Conservation (phyloP, 2,797 vertebrate genomes). For the Carduelis carduelis region DNA sequence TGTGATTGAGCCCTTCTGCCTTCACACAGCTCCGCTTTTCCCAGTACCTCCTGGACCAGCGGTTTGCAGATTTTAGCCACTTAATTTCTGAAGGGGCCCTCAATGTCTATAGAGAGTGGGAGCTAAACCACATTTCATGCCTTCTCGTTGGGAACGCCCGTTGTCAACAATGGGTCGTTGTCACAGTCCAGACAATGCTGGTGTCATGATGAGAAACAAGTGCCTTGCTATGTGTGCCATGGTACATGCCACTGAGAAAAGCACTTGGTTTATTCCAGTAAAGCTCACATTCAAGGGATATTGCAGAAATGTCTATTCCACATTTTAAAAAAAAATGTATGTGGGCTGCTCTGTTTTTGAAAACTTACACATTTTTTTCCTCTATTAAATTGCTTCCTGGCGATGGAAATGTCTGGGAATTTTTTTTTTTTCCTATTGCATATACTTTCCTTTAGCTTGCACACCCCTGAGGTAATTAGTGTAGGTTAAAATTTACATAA, state of each 20-base stretch:
- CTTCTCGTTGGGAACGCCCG: not conserved
- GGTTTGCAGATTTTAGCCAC: not conserved
- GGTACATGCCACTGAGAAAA: not conserved
- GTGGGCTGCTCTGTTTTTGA: slow-evolving; percentile 8
- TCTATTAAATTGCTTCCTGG: slow-evolving; percentile 48
- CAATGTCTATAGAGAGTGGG: not conserved
- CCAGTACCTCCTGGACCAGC: not conserved
- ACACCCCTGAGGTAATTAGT: slow-evolving; percentile 59
- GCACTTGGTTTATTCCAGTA: not conserved
- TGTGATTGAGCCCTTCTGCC: not conserved
- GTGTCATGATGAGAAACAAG: slow-evolving; percentile 17
- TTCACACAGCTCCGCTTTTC: fast-evolving
- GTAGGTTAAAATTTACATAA: slow-evolving; percentile 66
- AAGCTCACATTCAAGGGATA: not conserved
- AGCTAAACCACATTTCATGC: not conserved
- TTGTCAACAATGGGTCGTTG: not conserved
- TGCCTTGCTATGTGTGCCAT: fast-evolving
- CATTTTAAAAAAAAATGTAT: not conserved
- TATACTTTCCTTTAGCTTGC: slow-evolving; percentile 36
- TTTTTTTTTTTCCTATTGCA: not conserved
- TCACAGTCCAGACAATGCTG: not conserved
- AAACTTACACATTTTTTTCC: slow-evolving; percentile 42
- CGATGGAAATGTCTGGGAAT: slow-evolving; percentile 44
- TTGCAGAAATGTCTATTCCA: not conserved
- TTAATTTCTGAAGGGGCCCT: not conserved